phyloP scores from a whole-genome alignment of 2,797 vertebrate genomes.

The Valencia hispanica region DNA sequence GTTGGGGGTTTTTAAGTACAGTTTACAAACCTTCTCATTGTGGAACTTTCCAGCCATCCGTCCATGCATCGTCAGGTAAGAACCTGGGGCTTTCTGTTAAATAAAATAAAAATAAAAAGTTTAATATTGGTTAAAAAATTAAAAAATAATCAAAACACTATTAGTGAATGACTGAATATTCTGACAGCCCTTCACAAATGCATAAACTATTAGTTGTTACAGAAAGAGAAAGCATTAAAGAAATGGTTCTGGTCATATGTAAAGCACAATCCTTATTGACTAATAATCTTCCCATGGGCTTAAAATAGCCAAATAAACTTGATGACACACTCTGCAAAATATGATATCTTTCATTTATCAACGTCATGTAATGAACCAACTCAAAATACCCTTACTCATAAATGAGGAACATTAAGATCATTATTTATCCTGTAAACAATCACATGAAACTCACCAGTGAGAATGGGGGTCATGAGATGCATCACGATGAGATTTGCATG shows the following conservation, averaged over 20 bases:
- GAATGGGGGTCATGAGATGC: constrained; percentile 42
- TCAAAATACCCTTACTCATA: not conserved
- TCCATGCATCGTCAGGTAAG: no score
- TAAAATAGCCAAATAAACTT: not conserved
- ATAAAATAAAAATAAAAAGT: not conserved
- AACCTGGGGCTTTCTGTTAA: not conserved
- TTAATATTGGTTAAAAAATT: not conserved
- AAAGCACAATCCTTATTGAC: not conserved
- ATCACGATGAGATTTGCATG: constrained; percentile 13
- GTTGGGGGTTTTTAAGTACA: no score
- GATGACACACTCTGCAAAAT: not conserved
- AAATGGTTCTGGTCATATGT: not conserved
- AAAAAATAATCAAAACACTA: not conserved
- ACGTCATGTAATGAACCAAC: constrained; percentile 2
- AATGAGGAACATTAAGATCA: constrained; percentile 9
- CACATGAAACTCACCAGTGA: constrained; percentile 30
- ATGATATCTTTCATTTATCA: not conserved
- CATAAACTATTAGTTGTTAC: not conserved
- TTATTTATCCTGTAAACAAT: constrained; percentile 14
- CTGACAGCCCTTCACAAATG: not conserved
- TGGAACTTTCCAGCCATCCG: no score
- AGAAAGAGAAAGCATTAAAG: not conserved
- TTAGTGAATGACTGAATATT: not conserved
- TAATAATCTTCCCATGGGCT: not conserved
- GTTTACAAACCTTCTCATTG: no score